A percentile compares a stretch with the other conserved stretches of the same genome.
phyloP scores from a whole-genome alignment of 2,797 vertebrate species.

The Acanthiza pusilla region DNA sequence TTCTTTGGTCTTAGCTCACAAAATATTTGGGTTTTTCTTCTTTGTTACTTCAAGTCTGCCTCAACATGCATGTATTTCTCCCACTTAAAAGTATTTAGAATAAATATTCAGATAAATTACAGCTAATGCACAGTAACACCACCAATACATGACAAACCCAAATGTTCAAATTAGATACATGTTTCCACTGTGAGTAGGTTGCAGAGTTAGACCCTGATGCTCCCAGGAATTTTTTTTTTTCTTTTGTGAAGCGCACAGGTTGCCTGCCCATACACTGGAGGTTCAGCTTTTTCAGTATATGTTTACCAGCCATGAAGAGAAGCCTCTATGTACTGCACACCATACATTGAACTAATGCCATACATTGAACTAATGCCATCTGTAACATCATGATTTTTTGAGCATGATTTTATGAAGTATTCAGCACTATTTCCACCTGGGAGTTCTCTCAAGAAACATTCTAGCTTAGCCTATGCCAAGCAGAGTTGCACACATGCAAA shows the following conservation, averaged over 20 bases:
- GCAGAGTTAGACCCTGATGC: not conserved
- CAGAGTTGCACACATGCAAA: not conserved
- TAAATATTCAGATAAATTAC: not conserved
- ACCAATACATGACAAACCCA: not conserved
- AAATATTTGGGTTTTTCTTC: not conserved
- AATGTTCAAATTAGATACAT: not conserved
- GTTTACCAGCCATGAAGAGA: not conserved
- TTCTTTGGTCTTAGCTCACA: not conserved
- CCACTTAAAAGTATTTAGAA: not conserved
- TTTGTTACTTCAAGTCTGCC: not conserved
- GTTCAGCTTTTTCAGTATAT: not conserved
- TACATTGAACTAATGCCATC: not conserved
- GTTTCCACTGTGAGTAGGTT: not conserved
- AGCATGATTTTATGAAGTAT: not conserved
- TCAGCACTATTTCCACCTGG: not conserved
- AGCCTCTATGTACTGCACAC: not conserved
- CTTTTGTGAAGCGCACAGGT: not conserved
- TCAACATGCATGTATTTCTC: not conserved
- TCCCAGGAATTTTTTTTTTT: not conserved
- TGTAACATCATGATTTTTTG: not conserved
- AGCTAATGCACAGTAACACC: not conserved
- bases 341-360: fast-evolving
- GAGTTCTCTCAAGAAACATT: not conserved
- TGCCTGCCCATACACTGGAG: not conserved
- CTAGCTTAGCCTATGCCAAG: not conserved